Percentiles rank a stretch among this genome's conserved stretches.
phyloP scores from a whole-genome alignment of 2,113 vertebrate species.

The Nansenia antarctica region DNA sequence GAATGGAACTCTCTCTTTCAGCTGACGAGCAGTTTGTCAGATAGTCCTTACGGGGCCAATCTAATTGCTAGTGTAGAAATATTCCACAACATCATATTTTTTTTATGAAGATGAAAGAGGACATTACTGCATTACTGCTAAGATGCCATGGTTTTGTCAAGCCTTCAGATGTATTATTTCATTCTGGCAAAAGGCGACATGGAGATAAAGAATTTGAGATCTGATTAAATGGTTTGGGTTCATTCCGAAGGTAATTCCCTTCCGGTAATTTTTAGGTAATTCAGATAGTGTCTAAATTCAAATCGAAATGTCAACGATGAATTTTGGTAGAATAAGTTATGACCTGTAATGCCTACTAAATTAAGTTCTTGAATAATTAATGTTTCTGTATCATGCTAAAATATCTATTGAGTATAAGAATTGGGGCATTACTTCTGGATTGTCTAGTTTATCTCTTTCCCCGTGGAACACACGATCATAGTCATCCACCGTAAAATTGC shows the following conservation, averaged over 20 bases:
- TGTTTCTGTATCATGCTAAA: too few relatives aligned
- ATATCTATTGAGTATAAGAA: too few relatives aligned
- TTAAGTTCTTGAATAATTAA: slow-evolving; percentile 46
- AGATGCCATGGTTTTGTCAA: not conserved
- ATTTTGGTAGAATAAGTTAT: slow-evolving; percentile 49
- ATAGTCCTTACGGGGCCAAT: slow-evolving; percentile 16
- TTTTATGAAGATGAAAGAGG: slow-evolving; percentile 45
- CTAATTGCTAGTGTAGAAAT: slow-evolving; percentile 57
- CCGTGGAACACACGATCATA: too few relatives aligned
- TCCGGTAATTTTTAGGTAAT: slow-evolving; percentile 36
- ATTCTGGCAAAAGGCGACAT: not conserved
- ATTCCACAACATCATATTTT: slow-evolving; percentile 48
- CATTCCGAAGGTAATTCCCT: slow-evolving; percentile 56
- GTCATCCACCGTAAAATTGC: too few relatives aligned
- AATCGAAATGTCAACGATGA: slow-evolving; percentile 58
- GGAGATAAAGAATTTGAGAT: not conserved
- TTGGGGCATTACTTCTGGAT: too few relatives aligned
- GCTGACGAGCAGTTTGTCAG: slow-evolving; percentile 14
- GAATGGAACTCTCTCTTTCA: slow-evolving; percentile 3
- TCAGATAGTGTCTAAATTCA: slow-evolving; percentile 62
- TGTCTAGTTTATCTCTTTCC: too few relatives aligned
- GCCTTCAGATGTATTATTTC: slow-evolving; percentile 2
- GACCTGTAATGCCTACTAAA: slow-evolving; percentile 52
- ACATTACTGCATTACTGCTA: slow-evolving; percentile 49
- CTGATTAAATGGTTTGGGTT: not conserved